Evolutionary conservation across 2,797 vertebrate genomes (phyloP).

Genomic region (Anguilla marmorata): DNA sequence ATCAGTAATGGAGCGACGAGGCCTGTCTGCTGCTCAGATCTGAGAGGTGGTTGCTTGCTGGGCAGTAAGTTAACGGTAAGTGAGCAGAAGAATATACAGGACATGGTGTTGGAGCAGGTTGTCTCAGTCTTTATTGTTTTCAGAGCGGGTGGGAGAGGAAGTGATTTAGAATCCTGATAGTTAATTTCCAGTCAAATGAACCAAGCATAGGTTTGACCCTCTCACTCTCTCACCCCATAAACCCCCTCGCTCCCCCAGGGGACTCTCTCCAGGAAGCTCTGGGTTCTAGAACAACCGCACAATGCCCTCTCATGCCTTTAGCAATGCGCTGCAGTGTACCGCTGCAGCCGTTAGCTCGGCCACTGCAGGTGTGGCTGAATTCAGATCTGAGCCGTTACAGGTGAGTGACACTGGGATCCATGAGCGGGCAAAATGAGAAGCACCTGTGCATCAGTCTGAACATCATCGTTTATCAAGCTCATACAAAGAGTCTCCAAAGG

Average conservation of each 20-base stretch:
- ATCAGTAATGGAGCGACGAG: too few relatives aligned
- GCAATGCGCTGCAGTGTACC: too few relatives aligned
- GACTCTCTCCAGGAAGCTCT: neutral
- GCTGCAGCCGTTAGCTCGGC: too few relatives aligned
- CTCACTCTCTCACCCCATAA: neutral
- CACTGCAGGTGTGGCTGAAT: too few relatives aligned
- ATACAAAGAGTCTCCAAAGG: too few relatives aligned
- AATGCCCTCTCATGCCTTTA: too few relatives aligned
- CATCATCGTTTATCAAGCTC: too few relatives aligned
- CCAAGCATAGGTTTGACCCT: neutral
- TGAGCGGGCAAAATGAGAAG: too few relatives aligned
- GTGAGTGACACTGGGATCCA: too few relatives aligned
- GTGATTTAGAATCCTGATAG: slow-evolving; percentile 25
- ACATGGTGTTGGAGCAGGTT: neutral
- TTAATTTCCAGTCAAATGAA: slow-evolving; percentile 22
- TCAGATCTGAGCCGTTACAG: too few relatives aligned
- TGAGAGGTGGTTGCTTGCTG: neutral
- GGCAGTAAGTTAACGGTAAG: neutral
- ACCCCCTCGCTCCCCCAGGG: neutral
- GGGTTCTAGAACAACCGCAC: neutral
- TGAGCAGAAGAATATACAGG: neutral
- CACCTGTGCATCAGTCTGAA: too few relatives aligned
- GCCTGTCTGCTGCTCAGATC: too few relatives aligned
- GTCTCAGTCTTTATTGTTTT: slow-evolving; percentile 21
- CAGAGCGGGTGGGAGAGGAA: slow-evolving; percentile 17